Evolutionary conservation across 2,888 invertebrate genomes (phyloP).

Genomic region (Cheilosia scutellata): DNA sequence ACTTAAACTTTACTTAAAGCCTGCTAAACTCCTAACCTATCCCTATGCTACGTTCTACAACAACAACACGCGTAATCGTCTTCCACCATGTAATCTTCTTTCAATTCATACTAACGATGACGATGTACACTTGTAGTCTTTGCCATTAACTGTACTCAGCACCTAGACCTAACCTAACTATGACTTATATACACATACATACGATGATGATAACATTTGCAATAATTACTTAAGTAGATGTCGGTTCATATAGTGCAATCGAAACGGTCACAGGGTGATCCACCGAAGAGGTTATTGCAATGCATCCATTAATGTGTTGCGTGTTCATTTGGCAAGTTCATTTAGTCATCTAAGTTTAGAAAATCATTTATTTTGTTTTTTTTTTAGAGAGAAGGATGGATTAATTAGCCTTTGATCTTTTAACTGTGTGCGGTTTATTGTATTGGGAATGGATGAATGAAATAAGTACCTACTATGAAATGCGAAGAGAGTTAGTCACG

Average conservation of each 20-base stretch:
- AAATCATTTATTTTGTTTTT: not conserved
- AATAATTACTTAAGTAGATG: conserved; percentile 16
- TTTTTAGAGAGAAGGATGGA: not conserved
- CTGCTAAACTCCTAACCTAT: conserved; percentile 52
- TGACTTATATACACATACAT: not conserved
- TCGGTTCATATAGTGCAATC: conserved; percentile 20
- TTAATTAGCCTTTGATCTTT: conserved; percentile 30
- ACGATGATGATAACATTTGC: not conserved
- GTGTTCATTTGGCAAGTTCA: no score
- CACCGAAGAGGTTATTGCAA: conserved; percentile 18
- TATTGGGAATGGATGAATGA: no score
- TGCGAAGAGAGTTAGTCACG: no score
- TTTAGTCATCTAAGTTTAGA: no score
- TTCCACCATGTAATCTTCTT: conserved; percentile 27
- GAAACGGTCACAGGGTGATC: conserved; percentile 40
- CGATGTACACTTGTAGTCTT: not conserved
- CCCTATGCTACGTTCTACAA: not conserved
- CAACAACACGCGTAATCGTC: conserved; percentile 11
- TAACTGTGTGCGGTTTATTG: conserved; percentile 15
- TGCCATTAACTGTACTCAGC: conserved; percentile 1
- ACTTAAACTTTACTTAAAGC: conserved; percentile 56
- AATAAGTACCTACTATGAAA: no score
- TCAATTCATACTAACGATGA: conserved; percentile 13
- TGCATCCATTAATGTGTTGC: not conserved
- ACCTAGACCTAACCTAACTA: no score